Base-by-base conservation (phyloP, 2,113 vertebrate species). In the Tringa solitaria region DNA sequence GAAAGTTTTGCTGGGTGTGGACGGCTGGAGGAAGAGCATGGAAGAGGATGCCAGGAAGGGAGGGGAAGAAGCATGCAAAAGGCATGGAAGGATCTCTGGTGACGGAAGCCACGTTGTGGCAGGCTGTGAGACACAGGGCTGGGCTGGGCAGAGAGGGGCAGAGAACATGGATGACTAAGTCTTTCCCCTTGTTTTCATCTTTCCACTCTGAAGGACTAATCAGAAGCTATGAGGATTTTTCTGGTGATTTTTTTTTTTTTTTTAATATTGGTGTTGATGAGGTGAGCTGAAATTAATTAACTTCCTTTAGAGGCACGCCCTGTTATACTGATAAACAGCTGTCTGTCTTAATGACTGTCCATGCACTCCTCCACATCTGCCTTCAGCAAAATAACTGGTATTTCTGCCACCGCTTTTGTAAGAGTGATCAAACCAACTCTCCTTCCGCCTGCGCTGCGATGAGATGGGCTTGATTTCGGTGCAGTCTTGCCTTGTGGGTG, bases 311-410 rank as follows among this genome's bases (percentile, higher is more conserved):
- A 53, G 95, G 46, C 91, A 96, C 94, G 33, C 91, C 97, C 95
- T 80, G 10, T 63, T 85, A 54, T 53, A 78, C 91, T 93, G 96
- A 95, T 96, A 94, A 91, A 84, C 91, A 50, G 23, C 87, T 87
- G 70, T 87, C 89, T 94, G 83, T 65, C 75, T 87, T 46, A 64
- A 54, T 28, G 61, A 87, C 35, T 94, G 96, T 84, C 96, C 96
- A 4, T 64, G 69, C 19, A 78, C 80, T 94, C 92, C 95, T 92
- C 95, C 96, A 95, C 77, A 94, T 90, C 86, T 95, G 95, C 96
- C 92, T 94, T 90, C 91, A 96, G 96, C 94, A 91, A 97, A 96
- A 82, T 54, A 95, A 96, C 96, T 95, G 91, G 95, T 96, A 94
- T 96, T 96, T 95, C 96, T 96, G 94, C 96, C 50, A 48, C 84